Percentiles rank a stretch among this genome's conserved stretches.
Evolutionary conservation across 2,113 vertebrate species (phyloP).

Genomic region (Bos indicus): DNA sequence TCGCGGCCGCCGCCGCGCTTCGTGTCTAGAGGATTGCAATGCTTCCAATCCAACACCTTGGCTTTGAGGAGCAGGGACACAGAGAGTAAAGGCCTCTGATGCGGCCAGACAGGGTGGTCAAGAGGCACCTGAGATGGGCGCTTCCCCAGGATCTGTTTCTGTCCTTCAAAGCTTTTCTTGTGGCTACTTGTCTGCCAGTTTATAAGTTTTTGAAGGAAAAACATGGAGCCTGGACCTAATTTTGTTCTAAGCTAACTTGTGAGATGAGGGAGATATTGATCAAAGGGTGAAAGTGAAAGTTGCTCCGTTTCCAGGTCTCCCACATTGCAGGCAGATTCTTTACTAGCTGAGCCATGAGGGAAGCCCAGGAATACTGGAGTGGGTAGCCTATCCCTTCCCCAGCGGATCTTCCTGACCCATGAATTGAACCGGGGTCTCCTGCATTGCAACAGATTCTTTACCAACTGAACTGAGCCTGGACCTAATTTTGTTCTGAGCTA

Average conservation of each 20-base stretch:
- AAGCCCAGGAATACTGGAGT: neutral
- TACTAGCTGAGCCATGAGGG: neutral
- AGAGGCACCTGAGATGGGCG: rapidly evolving
- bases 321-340: neutral
- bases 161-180: neutral
- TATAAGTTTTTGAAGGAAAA: neutral
- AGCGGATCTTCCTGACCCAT: neutral
- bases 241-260: neutral
- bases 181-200: neutral
- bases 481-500: neutral
- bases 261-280: neutral
- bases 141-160: neutral
- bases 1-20: too few species aligned
- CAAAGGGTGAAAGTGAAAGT: neutral
- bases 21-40: neutral
- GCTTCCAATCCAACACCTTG: neutral
- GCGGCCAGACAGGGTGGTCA: too few species aligned
- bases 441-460: neutral
- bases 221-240: neutral
- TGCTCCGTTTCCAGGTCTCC: neutral
- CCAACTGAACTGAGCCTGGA: neutral
- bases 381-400: neutral
- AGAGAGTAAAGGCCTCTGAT: neutral
- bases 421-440: neutral
- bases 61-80: neutral